These are phyloP conservation scores for Calyptommatus sinebrachiatus DNA, from an alignment of 2,113 vertebrate species.

Conservation along the genomic window DNA sequence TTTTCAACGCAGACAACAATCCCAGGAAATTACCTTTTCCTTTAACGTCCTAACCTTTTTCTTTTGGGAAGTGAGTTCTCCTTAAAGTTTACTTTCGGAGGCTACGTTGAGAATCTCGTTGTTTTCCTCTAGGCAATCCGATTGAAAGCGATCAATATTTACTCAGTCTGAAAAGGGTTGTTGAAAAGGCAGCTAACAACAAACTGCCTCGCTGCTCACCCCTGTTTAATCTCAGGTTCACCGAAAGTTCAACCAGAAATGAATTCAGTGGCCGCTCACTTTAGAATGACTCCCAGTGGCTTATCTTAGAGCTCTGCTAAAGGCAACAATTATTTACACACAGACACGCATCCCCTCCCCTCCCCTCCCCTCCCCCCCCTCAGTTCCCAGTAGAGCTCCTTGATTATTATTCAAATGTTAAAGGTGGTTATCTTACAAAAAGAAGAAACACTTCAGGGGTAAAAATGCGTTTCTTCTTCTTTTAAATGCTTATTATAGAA, in stretches of 20 bases:
- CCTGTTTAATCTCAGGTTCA: constrained; percentile 86
- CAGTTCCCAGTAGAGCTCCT: constrained; percentile 48
- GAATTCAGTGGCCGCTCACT: constrained; percentile 81
- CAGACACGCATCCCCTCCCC: not conserved
- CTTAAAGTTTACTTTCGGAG: constrained; percentile 81
- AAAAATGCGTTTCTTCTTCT: not conserved
- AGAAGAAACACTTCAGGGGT: constrained; percentile 48
- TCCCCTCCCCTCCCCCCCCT: constrained; percentile 44
- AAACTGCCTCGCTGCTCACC: constrained; percentile 82
- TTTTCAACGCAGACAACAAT: constrained; percentile 24
- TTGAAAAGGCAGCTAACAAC: constrained; percentile 87
- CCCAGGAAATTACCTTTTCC: constrained; percentile 46
- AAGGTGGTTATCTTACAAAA: constrained; percentile 50
- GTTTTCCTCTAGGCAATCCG: constrained; percentile 84
- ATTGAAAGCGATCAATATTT: constrained; percentile 87
- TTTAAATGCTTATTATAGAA: too few relatives aligned
- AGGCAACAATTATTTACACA: constrained; percentile 72
- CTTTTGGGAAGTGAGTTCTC: constrained; percentile 46
- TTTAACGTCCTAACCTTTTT: constrained; percentile 57
- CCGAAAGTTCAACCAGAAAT: constrained; percentile 85
- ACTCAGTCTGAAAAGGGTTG: constrained; percentile 85
- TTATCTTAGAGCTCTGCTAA: constrained; percentile 75
- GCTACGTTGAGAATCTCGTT: constrained; percentile 73
- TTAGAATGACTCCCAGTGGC: constrained; percentile 80
- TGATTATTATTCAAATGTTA: constrained; percentile 65